Percentiles rank a stretch among this genome's conserved stretches.
Conservation (phyloP, 2,888 invertebrate species). For the Malachius bipustulatus region DNA sequence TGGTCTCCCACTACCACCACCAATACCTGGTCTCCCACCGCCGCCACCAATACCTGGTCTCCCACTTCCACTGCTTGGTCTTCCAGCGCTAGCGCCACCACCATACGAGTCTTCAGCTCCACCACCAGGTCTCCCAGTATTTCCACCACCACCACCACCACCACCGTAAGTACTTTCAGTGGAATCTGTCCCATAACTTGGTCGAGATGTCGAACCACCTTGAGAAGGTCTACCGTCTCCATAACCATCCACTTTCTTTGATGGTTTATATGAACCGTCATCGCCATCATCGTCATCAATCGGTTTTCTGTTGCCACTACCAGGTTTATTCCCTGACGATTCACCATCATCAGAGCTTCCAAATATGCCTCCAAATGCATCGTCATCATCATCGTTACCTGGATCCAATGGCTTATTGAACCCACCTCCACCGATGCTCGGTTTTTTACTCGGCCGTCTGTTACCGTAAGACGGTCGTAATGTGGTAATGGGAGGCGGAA, state of each 20-base stretch:
- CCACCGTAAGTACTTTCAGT: too few relatives aligned
- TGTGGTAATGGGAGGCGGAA: conserved; percentile 5
- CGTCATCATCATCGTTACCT: conserved; percentile 12
- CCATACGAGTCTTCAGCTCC: conserved; percentile 11
- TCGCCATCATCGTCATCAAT: conserved; percentile 15
- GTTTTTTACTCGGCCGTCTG: conserved; percentile 16
- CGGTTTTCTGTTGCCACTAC: conserved; percentile 15
- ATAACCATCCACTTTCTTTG: conserved; percentile 20
- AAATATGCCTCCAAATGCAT: conserved; percentile 20
- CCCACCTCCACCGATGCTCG: conserved; percentile 13
- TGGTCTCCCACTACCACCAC: conserved; percentile 10
- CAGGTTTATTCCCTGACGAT: conserved; percentile 14
- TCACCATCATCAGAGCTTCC: conserved; percentile 13
- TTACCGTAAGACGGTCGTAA: conserved; percentile 10
- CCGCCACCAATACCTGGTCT: conserved; percentile 10
- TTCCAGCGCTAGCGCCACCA: conserved; percentile 4
- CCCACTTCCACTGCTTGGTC: conserved; percentile 1
- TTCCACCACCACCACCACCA: conserved; percentile 1
- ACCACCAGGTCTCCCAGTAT: conserved; percentile 2
- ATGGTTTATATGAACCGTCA: conserved; percentile 23
- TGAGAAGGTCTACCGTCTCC: conserved; percentile 6
- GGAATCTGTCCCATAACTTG: conserved; percentile 1
- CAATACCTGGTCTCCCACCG: conserved; percentile 12
- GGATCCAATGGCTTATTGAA: conserved; percentile 17
- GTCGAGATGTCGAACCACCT: neutral